A percentile compares a stretch with the other conserved stretches of the same genome.
Conservation (phyloP, 2,113 vertebrate species). For the Ciconia maguari region DNA sequence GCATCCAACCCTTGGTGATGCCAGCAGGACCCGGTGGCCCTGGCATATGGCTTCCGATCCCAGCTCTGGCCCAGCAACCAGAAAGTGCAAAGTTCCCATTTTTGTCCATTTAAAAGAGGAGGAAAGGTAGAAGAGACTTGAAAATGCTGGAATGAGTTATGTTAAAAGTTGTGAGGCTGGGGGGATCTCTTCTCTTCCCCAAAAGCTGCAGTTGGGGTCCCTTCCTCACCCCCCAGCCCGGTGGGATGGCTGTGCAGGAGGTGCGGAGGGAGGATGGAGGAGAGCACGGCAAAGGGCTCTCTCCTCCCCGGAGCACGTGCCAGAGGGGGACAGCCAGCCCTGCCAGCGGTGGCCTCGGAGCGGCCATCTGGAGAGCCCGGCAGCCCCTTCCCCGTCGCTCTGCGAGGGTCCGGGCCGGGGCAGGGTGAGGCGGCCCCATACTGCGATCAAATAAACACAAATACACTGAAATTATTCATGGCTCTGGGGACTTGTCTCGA, state of each 20-base stretch:
- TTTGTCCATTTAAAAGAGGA: background rate
- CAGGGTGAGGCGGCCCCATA: background rate
- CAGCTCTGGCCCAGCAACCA: background rate
- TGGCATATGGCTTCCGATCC: rapidly evolving
- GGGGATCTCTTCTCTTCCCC: background rate
- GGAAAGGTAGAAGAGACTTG: background rate
- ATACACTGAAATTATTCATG: slow-evolving; percentile 36
- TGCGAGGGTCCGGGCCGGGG: background rate
- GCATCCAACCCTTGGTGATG: background rate
- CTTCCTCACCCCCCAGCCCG: rapidly evolving
- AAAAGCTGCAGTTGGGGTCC: background rate
- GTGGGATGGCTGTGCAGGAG: background rate
- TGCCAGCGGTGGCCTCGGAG: background rate
- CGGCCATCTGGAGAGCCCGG: background rate
- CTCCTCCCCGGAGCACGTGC: background rate
- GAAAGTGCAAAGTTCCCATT: background rate
- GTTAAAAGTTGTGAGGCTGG: background rate
- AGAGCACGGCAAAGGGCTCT: background rate
- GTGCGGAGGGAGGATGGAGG: background rate
- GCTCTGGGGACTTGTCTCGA: slow-evolving; percentile 38
- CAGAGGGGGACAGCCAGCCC: background rate
- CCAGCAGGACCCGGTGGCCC: background rate
- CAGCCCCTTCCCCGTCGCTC: background rate
- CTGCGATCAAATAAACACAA: slow-evolving; percentile 47
- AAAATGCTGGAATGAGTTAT: background rate